Conservation (phyloP, 2,113 vertebrate species). For the Laterallus jamaicensis region DNA sequence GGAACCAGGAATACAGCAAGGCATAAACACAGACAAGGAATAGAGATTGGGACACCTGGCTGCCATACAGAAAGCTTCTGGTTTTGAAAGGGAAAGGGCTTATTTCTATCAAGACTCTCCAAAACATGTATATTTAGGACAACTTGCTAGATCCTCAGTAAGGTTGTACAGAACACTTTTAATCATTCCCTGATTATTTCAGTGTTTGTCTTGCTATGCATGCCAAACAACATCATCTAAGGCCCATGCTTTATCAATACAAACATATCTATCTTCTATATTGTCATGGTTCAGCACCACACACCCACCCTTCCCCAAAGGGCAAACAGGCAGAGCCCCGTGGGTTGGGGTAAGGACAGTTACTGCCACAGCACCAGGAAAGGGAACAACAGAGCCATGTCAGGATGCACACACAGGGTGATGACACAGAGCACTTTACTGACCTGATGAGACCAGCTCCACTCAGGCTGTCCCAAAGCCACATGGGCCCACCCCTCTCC, state of each 20-base stretch:
- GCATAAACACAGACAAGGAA: background rate
- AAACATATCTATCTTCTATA: background rate
- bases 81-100: background rate
- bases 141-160: background rate
- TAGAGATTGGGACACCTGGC: background rate
- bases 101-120: background rate
- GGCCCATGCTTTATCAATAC: background rate
- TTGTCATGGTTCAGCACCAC: too few relatives aligned
- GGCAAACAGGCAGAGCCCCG: too few relatives aligned
- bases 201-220: background rate
- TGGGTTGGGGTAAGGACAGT: too few relatives aligned
- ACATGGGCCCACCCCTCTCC: too few relatives aligned
- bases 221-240: background rate
- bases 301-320: too few relatives aligned
- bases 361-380: too few relatives aligned
- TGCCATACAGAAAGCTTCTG: background rate
- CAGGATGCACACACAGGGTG: too few relatives aligned
- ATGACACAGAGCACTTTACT: too few relatives aligned
- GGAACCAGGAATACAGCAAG: background rate
- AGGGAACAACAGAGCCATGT: too few relatives aligned
- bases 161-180: background rate
- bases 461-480: too few relatives aligned
- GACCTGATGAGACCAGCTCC: too few relatives aligned
- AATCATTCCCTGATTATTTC: background rate
- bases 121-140: background rate